Evolutionary conservation across 2,797 vertebrate genomes (phyloP).

Genomic region (Arrhamphus sclerolepis): DNA sequence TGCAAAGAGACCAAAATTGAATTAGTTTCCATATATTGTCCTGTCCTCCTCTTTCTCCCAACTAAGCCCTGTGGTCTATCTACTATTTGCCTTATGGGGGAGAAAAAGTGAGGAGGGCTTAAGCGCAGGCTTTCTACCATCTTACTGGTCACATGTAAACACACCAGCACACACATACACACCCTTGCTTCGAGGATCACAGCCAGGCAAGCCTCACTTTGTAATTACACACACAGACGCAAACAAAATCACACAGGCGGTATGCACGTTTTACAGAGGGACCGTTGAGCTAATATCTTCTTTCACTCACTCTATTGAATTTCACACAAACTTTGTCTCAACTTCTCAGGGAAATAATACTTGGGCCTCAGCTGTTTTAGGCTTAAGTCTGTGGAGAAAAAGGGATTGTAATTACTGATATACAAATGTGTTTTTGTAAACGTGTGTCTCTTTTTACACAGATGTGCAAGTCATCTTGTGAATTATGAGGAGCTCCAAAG

Average conservation of each 20-base stretch:
- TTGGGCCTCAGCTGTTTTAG: slow-evolving; percentile 50
- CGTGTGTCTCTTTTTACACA: background rate
- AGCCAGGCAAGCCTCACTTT: slow-evolving; percentile 38
- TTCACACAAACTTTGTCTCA: slow-evolving; percentile 40
- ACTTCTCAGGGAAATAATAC: slow-evolving; percentile 37
- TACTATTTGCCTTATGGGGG: slow-evolving; percentile 78
- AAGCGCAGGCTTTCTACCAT: slow-evolving; percentile 68
- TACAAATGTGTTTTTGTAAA: slow-evolving; percentile 16
- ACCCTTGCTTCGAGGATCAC: slow-evolving; percentile 49
- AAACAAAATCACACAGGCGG: slow-evolving; percentile 39
- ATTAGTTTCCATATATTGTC: slow-evolving; percentile 83
- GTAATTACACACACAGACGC: slow-evolving; percentile 42
- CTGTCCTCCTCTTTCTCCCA: slow-evolving; percentile 66
- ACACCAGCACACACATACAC: slow-evolving; percentile 23
- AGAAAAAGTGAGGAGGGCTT: slow-evolving; percentile 69
- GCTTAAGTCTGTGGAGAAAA: slow-evolving; percentile 34
- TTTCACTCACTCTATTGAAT: slow-evolving; percentile 46
- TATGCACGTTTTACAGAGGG: slow-evolving; percentile 47
- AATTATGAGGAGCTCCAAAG: slow-evolving; percentile 9
- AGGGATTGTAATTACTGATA: slow-evolving; percentile 33
- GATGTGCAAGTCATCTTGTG: background rate
- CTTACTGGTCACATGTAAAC: slow-evolving; percentile 61
- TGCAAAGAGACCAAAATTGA: slow-evolving; percentile 76
- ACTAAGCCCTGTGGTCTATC: slow-evolving; percentile 77
- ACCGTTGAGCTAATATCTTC: slow-evolving; percentile 58